Conservation (phyloP, 1,140 invertebrate species). For the Acromyrmex charruanus region DNA sequence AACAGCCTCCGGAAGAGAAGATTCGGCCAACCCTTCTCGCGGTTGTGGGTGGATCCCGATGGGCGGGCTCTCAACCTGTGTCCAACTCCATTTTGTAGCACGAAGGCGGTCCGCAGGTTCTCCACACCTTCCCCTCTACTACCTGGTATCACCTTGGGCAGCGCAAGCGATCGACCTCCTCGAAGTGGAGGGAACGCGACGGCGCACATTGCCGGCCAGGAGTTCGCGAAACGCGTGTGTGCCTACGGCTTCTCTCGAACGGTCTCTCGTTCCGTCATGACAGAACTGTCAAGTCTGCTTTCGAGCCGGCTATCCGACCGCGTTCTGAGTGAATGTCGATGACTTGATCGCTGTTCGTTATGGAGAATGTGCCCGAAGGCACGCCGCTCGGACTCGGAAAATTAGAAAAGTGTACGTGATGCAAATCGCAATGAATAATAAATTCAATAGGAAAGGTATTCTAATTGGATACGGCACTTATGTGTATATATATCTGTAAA, state of each 20-base stretch:
- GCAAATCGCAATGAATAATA: not conserved
- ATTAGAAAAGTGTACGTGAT: not conserved
- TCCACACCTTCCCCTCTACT: conserved; percentile 76
- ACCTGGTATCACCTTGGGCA: conserved; percentile 70
- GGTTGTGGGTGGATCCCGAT: conserved; percentile 62
- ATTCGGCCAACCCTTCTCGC: conserved; percentile 22
- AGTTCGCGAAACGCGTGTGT: conserved; percentile 83
- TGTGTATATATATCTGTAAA: not conserved
- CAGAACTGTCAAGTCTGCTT: conserved; percentile 13
- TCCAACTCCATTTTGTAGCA: conserved; percentile 81
- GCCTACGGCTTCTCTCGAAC: conserved; percentile 59
- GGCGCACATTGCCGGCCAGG: conserved; percentile 82
- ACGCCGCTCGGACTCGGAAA: not conserved
- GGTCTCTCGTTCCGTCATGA: conserved; percentile 9
- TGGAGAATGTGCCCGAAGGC: not conserved
- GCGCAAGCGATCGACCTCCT: conserved; percentile 74
- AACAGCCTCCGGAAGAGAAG: conserved; percentile 35
- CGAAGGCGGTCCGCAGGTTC: conserved; percentile 76
- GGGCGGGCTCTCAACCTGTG: conserved; percentile 55
- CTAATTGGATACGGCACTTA: not conserved
- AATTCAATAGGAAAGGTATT: not conserved
- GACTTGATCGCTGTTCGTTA: not conserved
- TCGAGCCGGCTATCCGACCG: not conserved
- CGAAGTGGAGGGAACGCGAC: conserved; percentile 78
- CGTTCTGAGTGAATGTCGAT: not conserved